These are phyloP conservation scores for Proisotoma minuta DNA, from an alignment of 2,888 invertebrate species.

Conservation along the genomic window DNA sequence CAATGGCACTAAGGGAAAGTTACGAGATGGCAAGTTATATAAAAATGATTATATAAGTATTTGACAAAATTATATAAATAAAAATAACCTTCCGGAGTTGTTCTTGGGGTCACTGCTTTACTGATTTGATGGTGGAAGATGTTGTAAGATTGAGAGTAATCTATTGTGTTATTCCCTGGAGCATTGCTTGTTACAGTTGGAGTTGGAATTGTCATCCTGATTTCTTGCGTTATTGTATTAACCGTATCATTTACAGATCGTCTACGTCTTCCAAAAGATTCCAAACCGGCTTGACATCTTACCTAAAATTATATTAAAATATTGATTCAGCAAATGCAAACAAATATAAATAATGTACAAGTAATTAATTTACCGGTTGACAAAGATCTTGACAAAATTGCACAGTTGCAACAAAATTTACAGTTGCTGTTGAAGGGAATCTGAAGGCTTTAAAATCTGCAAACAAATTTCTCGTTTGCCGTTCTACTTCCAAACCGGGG, in stretches of 20 bases:
- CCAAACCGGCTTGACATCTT: slow-evolving; percentile 50
- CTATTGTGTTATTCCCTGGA: slow-evolving; percentile 9
- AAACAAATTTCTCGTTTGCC: slow-evolving; percentile 50
- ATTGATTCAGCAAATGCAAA: neutral
- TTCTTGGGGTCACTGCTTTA: neutral
- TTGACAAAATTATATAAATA: too few relatives aligned
- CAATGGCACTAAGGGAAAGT: neutral
- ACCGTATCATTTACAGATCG: slow-evolving; percentile 46
- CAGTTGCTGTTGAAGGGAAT: slow-evolving; percentile 53
- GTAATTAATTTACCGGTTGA: slow-evolving; percentile 50
- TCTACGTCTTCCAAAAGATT: slow-evolving; percentile 50
- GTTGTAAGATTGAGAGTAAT: slow-evolving; percentile 31
- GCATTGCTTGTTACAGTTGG: slow-evolving; percentile 24
- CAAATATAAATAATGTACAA: slow-evolving; percentile 9
- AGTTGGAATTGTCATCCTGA: slow-evolving; percentile 38
- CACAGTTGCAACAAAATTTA: slow-evolving; percentile 54
- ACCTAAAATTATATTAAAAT: slow-evolving; percentile 46
- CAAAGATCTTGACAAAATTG: slow-evolving; percentile 54
- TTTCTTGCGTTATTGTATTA: slow-evolving; percentile 30
- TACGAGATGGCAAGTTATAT: neutral
- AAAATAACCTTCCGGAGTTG: too few relatives aligned
- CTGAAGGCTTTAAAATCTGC: slow-evolving; percentile 54
- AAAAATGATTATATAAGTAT: neutral
- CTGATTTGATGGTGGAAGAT: slow-evolving; percentile 12
- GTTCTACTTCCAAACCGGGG: slow-evolving; percentile 52